Conservation (phyloP, 2,113 vertebrate genomes). For the Phaethon lepturus region DNA sequence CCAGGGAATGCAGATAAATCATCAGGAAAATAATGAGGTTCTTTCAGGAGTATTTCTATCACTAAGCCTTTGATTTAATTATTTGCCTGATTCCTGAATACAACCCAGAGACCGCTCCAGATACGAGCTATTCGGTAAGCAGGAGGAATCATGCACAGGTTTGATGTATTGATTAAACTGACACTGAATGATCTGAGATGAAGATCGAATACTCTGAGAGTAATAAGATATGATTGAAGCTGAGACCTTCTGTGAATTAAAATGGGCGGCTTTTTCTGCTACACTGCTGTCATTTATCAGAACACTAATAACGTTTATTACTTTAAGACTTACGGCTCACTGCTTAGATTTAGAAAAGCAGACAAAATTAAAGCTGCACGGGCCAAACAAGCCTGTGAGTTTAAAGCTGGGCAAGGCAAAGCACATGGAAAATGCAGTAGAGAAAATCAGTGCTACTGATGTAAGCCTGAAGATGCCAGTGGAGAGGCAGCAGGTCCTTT, state of each 20-base stretch:
- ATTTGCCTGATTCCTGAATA: constrained; percentile 2
- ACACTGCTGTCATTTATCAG: constrained; percentile 4
- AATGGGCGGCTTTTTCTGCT: constrained; percentile 22
- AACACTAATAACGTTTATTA: constrained; percentile 48
- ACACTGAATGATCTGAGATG: constrained; percentile 7
- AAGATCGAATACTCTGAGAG: constrained; percentile 38
- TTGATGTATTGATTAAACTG: constrained; percentile 63
- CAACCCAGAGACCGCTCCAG: not conserved
- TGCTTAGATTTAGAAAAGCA: not conserved
- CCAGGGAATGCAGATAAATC: constrained; percentile 1
- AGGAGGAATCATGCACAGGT: not conserved
- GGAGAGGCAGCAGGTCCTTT: not conserved
- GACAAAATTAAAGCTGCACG: not conserved
- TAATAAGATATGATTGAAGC: constrained; percentile 35
- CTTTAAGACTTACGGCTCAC: not conserved
- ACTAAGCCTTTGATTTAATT: constrained; percentile 29
- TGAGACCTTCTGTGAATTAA: constrained; percentile 18
- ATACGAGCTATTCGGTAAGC: not conserved
- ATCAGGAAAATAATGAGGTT: not conserved
- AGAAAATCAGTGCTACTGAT: not conserved
- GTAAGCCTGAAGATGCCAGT: not conserved
- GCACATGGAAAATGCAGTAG: rapidly evolving
- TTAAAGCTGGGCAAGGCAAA: not conserved
- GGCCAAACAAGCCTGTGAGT: not conserved
- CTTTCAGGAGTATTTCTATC: not conserved